A percentile compares a stretch with the other conserved stretches of the same genome.
phyloP scores from a whole-genome alignment of 2,888 invertebrate species.

The Zelleria hepariella region DNA sequence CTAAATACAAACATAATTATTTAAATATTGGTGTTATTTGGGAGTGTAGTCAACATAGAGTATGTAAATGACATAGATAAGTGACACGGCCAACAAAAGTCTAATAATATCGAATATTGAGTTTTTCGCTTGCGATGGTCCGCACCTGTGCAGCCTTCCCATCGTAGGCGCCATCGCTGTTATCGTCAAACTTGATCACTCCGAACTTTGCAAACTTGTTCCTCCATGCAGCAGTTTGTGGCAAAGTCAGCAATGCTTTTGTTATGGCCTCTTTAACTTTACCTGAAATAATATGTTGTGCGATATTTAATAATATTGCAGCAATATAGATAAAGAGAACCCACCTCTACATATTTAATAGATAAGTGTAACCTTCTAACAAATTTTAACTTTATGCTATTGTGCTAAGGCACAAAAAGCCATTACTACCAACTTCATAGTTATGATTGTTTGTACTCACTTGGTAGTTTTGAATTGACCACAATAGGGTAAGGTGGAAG shows the following conservation, averaged over 20 bases:
- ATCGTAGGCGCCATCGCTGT: constrained; percentile 58
- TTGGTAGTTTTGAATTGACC: constrained; percentile 68
- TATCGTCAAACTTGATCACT: constrained; percentile 54
- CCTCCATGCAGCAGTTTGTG: constrained; percentile 47
- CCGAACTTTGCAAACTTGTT: constrained; percentile 61
- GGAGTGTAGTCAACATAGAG: constrained; percentile 55
- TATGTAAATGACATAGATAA: constrained; percentile 59
- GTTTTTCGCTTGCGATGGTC: constrained; percentile 58
- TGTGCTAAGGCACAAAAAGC: background rate
- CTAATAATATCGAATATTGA: constrained; percentile 72
- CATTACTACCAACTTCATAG: background rate
- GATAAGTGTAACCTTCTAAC: background rate
- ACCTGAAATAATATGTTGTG: constrained; percentile 35
- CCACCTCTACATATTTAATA: background rate
- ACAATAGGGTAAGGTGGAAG: constrained; percentile 78
- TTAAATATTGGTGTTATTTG: constrained; percentile 27
- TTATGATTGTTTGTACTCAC: constrained; percentile 33
- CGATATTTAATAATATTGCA: background rate
- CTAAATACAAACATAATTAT: constrained; percentile 6
- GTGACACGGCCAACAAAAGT: constrained; percentile 39
- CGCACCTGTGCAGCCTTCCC: constrained; percentile 66
- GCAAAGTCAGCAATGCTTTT: constrained; percentile 47
- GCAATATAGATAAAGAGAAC: background rate
- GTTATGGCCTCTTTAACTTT: constrained; percentile 46
- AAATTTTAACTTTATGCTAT: background rate